Evolutionary conservation across 92 coral and sea anemone genomes (phyloP).

Genomic region (Zoanthus sociatus): DNA sequence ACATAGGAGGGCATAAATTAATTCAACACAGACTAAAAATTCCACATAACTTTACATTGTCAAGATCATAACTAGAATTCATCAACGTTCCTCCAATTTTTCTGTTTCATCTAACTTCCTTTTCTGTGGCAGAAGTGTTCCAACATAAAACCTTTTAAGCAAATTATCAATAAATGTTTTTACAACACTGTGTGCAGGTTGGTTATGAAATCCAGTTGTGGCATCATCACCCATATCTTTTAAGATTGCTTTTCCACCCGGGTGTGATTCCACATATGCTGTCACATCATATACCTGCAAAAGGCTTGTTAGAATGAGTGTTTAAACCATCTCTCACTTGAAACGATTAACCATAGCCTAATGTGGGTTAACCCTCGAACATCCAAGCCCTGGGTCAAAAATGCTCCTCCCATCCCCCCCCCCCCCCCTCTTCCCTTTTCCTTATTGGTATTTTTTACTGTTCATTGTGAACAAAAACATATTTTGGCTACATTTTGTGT

Average conservation of each 20-base stretch:
- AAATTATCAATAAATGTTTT: conserved; percentile 66
- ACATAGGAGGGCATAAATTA: too few species aligned
- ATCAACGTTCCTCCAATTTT: not conserved
- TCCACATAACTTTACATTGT: not conserved
- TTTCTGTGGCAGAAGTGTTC: conserved; percentile 43
- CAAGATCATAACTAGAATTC: not conserved
- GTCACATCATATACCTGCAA: conserved; percentile 83
- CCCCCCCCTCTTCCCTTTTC: too few species aligned
- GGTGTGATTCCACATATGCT: conserved; percentile 73
- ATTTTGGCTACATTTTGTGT: too few species aligned
- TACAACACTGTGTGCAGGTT: conserved; percentile 78
- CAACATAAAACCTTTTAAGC: conserved; percentile 67
- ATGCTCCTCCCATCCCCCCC: too few species aligned
- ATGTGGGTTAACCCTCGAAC: not conserved
- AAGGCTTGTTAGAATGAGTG: not conserved
- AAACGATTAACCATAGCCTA: too few species aligned
- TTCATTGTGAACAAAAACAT: too few species aligned
- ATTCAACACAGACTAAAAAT: not conserved
- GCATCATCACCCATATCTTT: conserved; percentile 78
- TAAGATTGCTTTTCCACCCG: conserved; percentile 81
- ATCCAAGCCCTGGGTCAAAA: not conserved
- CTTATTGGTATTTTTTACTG: too few species aligned
- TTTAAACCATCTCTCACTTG: too few species aligned
- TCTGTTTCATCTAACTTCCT: conserved; percentile 20
- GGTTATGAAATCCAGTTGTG: conserved; percentile 68